These are phyloP conservation scores for Oreohelix idahoensis DNA, from an alignment of 1,140 invertebrate genomes.

Conservation along the genomic window DNA sequence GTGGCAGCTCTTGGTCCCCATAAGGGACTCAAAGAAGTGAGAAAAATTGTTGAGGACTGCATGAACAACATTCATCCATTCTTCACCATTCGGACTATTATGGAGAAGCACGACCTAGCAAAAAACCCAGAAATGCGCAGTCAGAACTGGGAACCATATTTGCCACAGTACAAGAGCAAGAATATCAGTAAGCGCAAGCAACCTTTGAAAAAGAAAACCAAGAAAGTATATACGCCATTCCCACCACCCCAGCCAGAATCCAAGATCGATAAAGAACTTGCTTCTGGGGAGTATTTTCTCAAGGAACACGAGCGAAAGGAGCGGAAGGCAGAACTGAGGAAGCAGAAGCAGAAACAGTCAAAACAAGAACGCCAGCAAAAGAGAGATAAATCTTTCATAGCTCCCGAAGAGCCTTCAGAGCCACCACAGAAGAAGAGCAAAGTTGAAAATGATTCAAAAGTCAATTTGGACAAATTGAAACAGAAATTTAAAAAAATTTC, in stretches of 20 bases:
- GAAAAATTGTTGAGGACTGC: conserved; percentile 92
- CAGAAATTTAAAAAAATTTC: conserved; percentile 35
- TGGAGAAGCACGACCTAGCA: conserved; percentile 97
- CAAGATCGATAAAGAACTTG: conserved; percentile 94
- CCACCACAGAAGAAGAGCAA: conserved; percentile 27
- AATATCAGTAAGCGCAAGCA: conserved; percentile 89
- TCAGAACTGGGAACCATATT: conserved; percentile 97
- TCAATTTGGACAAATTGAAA: conserved; percentile 35
- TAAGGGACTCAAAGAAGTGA: conserved; percentile 90
- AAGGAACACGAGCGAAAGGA: conserved; percentile 84
- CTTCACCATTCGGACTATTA: conserved; percentile 79
- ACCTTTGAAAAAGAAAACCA: conserved; percentile 77
- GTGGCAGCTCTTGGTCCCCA: conserved; percentile 96
- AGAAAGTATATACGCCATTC: conserved; percentile 97
- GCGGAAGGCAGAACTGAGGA: conserved; percentile 61
- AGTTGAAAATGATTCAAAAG: conserved; percentile 11
- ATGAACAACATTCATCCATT: conserved; percentile 90
- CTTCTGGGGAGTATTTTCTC: conserved; percentile 97
- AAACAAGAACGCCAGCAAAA: conserved; percentile 39
- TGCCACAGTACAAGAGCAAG: conserved; percentile 96
- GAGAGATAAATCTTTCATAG: conserved; percentile 37
- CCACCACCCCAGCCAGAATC: conserved; percentile 93
- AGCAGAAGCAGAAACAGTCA: conserved; percentile 25
- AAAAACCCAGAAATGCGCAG: conserved; percentile 89
- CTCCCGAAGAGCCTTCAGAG: conserved; percentile 34